Percentiles rank a stretch among this genome's conserved stretches.
These are phyloP conservation scores for Sycophila sp. DNA, from an alignment of 1,140 invertebrate species.

Conservation along the genomic window DNA sequence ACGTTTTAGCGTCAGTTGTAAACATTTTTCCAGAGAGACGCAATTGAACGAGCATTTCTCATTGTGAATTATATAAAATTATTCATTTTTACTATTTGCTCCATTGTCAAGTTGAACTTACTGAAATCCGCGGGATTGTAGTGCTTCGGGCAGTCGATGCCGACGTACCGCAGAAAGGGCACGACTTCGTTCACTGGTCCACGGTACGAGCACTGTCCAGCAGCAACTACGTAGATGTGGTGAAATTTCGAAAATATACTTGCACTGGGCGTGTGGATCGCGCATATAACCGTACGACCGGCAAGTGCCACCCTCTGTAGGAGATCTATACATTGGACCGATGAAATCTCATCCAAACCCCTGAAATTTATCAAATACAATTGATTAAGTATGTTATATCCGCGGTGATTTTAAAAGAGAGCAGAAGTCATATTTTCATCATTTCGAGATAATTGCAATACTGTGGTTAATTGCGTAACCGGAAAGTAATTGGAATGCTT, in stretches of 20 bases:
- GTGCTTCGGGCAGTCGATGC: slow-evolving; percentile 77
- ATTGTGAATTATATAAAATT: neutral
- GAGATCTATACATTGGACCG: slow-evolving; percentile 78
- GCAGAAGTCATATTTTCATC: too few relatives aligned
- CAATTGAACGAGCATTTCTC: too few relatives aligned
- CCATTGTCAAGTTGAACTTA: too few relatives aligned
- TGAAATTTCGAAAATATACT: slow-evolving; percentile 81
- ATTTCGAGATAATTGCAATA: too few relatives aligned
- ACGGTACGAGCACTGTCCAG: slow-evolving; percentile 80
- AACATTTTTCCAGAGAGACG: too few relatives aligned
- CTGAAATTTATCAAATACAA: too few relatives aligned
- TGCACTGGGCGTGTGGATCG: slow-evolving; percentile 91
- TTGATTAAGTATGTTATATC: too few relatives aligned
- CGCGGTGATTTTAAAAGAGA: too few relatives aligned
- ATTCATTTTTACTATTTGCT: too few relatives aligned
- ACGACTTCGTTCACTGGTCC: slow-evolving; percentile 75
- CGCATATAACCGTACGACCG: slow-evolving; percentile 89
- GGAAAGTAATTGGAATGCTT: too few relatives aligned
- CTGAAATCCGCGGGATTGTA: slow-evolving; percentile 87
- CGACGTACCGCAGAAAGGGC: slow-evolving; percentile 73
- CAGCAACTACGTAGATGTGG: slow-evolving; percentile 79
- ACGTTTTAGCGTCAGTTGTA: too few relatives aligned
- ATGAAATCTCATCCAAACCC: slow-evolving; percentile 81
- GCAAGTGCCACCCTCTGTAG: slow-evolving; percentile 81
- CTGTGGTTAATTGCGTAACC: too few relatives aligned